Conservation (phyloP, 2,888 invertebrate genomes). For the Choreutis nemorana region DNA sequence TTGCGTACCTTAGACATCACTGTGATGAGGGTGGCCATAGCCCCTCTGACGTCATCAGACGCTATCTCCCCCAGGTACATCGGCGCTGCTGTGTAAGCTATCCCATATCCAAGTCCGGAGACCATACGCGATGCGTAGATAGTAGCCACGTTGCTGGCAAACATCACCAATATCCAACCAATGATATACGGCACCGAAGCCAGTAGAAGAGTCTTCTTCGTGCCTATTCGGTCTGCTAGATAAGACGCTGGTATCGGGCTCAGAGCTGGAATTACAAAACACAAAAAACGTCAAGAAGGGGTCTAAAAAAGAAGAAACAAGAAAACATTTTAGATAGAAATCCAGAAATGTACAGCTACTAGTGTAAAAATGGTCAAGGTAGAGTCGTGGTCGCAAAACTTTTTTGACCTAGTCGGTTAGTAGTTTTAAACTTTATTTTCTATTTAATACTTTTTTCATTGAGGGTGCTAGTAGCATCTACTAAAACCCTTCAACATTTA, state of each 20-base stretch:
- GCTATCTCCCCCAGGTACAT: constrained; percentile 71
- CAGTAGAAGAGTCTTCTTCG: constrained; percentile 68
- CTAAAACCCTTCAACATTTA: too few species aligned
- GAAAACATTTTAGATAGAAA: too few species aligned
- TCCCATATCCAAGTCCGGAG: constrained; percentile 70
- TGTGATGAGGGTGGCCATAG: constrained; percentile 68
- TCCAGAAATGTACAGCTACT: too few species aligned
- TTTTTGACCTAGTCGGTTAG: too few species aligned
- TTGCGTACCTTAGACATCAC: constrained; percentile 63
- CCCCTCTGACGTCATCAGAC: constrained; percentile 65
- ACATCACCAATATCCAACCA: constrained; percentile 71
- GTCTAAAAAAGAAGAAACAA: too few species aligned
- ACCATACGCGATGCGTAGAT: constrained; percentile 68
- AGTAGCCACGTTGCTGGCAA: constrained; percentile 62
- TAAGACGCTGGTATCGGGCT: constrained; percentile 71
- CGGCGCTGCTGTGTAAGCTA: constrained; percentile 67
- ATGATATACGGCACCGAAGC: constrained; percentile 68
- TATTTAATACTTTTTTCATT: too few species aligned
- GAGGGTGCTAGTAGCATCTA: too few species aligned
- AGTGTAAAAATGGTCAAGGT: too few species aligned
- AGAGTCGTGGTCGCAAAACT: too few species aligned
- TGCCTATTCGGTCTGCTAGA: constrained; percentile 70
- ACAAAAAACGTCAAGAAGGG: too few species aligned
- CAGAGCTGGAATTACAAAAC: constrained; percentile 43
- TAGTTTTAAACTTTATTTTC: too few species aligned